Base-by-base conservation (phyloP, 1,140 invertebrate species). In the Dreissena rostriformis region DNA sequence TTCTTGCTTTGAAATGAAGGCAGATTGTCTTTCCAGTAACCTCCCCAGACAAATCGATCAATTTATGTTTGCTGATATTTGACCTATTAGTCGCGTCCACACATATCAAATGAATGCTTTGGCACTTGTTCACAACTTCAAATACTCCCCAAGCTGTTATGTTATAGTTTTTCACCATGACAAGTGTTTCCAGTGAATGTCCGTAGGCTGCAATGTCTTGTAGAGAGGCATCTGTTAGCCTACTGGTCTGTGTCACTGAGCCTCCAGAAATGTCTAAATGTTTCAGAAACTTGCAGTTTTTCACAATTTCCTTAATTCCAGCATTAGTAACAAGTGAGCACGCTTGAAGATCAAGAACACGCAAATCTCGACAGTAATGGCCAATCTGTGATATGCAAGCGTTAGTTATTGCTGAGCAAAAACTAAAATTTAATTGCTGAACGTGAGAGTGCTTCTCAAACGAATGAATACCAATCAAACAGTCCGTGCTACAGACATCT, bases 281-380 rank as follows among this genome's bases (percentile, higher is more conserved):
- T 22, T 65, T 26, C 8, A 88, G 71, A 55, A 77, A 68, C 10
- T 63, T 61, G 65, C 87, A 88, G 12, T 61, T 63, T 26, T 82
- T 67, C 19, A 82, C 67, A 24, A 84, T n/a, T 29, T 76, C 19
- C 26, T 57, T 61, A 24, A 86, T 57, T 67, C 85, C 85, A 72
- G 61, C 61, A 57, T 88, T 86, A 39, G 87, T 88, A 10, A 88
- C 84, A 14, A 84, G 68, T 51, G 70, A 68, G 49, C 87, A 88
- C 17, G 79, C 82, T 14, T 74, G 73, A 11, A 87, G 53, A 52
- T 71, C 61, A 12, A 87, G 52, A 14, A 70, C 53, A 2, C 71
- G 78, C 57, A 87, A 76, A 76, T 82, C 80, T 24, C 78, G 73
- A 75, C 86, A 87, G 68, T 82, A 68, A 51, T 61, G 22, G 2